Conservation (phyloP, 2,797 vertebrate genomes). For the Arctocebus calabarensis region DNA sequence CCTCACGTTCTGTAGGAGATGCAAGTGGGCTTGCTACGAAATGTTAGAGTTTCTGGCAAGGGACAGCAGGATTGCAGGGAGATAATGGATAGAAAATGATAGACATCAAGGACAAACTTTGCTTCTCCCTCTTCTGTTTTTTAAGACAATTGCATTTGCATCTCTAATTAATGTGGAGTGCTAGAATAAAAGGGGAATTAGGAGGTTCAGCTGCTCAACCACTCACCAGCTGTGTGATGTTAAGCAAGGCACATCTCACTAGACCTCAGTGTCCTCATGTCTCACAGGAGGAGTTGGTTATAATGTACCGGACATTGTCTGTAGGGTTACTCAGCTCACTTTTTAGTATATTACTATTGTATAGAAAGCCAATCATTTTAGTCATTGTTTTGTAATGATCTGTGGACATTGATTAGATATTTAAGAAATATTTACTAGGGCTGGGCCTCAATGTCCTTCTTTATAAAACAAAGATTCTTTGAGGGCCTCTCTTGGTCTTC, state of each 20-base stretch:
- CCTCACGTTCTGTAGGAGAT: not conserved
- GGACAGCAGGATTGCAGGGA: not conserved
- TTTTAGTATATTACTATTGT: not conserved
- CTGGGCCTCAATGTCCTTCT: not conserved
- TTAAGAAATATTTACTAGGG: not conserved
- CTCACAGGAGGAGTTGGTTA: not conserved
- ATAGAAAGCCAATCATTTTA: not conserved
- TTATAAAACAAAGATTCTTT: constrained; percentile 52
- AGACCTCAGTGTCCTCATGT: not conserved
- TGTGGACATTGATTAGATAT: not conserved
- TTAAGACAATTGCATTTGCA: not conserved
- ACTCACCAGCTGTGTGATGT: not conserved
- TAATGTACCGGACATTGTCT: not conserved
- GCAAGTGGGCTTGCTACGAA: not conserved
- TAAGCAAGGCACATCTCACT: not conserved
- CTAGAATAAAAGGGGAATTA: not conserved
- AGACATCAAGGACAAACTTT: not conserved
- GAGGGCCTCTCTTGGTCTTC: constrained; percentile 9
- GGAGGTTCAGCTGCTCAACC: not conserved
- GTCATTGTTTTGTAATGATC: not conserved
- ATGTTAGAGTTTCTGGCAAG: not conserved
- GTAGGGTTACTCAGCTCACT: not conserved
- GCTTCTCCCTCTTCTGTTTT: not conserved
- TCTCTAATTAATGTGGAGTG: not conserved
- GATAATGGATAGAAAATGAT: not conserved